Base-by-base conservation (phyloP, 2,888 invertebrate genomes). In the Pyralis farinalis region DNA sequence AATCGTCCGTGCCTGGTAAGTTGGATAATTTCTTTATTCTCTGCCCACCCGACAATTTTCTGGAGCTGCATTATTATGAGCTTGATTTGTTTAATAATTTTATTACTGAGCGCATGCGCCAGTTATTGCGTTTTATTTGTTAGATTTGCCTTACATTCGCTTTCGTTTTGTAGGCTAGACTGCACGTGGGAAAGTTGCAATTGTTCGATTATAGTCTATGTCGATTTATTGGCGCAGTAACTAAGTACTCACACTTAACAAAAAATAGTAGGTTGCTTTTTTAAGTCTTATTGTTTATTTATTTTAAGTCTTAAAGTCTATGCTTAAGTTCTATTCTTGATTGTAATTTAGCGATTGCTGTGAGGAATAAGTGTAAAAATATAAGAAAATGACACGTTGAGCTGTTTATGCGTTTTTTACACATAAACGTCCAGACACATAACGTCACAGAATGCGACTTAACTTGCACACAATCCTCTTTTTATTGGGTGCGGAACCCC, bases 1-100 rank as follows among this genome's bases (percentile, higher is more conserved):
- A 78, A 76, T 79, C 74, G 16, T 4, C 16, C 75, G 67, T 64
- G 76, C 44, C 56, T 52, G 59, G 82, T 81, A 82, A 84, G 75
- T 78, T 76, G 83, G 84, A 87, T 87, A 88, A 87, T 88, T 88
- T 87, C 88, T 88, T 88, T 86, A 87, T 87, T 79, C 84, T 61
- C 58, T 63, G 65, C 73, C 76, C 79, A 81, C 80, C 86, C 81
- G 78, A 86, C 84, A 86, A 88, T 88, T 86, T 87, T 84, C 84
- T 84, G 78, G 60, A 54, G 71, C 77, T 69, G 71, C 81, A 72
- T 82, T 85, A 86, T 86, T 85, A 86, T 82, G 83, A 81, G 73
- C 73, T 86, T 87, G 85, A 87, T 87, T 87, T 86, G 86, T 82
- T 85, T 87, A 88, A 87, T 88, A 87, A 87, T 88, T 87, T 87